Conservation (phyloP, 2,888 invertebrate species). For the Mimumesa dahlbomi region DNA sequence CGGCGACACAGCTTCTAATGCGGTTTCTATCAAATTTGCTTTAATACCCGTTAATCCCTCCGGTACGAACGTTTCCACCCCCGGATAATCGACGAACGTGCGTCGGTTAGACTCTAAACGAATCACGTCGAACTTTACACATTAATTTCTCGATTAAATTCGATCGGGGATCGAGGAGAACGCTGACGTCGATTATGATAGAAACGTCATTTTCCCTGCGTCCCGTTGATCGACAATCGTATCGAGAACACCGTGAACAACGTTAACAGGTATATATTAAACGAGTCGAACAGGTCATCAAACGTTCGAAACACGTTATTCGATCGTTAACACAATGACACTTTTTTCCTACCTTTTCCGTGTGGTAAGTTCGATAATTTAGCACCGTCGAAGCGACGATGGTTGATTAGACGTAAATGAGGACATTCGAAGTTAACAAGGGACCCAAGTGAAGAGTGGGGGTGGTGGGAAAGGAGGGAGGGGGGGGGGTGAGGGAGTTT, state of each 20-base stretch:
- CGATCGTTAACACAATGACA: conserved; percentile 50
- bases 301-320: conserved; percentile 45
- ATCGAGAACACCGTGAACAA: no score
- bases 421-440: conserved; percentile 62
- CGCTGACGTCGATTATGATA: no score
- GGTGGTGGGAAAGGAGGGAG: no score
- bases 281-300: not conserved
- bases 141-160: not conserved
- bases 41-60: conserved; percentile 3
- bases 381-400: conserved; percentile 47
- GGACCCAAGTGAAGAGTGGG: conserved; percentile 39
- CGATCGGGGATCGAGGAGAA: no score
- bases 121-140: not conserved
- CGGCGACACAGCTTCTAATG: conserved; percentile 11
- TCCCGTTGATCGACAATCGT: no score
- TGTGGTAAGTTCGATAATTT: conserved; percentile 62
- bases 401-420: conserved; percentile 65
- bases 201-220: no score
- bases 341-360: conserved; percentile 17
- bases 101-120: no score
- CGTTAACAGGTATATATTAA: no score
- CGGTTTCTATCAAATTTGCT: conserved; percentile 4
- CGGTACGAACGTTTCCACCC: no score
- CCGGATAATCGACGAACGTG: no score
- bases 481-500: not conserved